Evolutionary conservation across 1,140 invertebrate genomes (phyloP).

Genomic region (Helicoverpa armigera): DNA sequence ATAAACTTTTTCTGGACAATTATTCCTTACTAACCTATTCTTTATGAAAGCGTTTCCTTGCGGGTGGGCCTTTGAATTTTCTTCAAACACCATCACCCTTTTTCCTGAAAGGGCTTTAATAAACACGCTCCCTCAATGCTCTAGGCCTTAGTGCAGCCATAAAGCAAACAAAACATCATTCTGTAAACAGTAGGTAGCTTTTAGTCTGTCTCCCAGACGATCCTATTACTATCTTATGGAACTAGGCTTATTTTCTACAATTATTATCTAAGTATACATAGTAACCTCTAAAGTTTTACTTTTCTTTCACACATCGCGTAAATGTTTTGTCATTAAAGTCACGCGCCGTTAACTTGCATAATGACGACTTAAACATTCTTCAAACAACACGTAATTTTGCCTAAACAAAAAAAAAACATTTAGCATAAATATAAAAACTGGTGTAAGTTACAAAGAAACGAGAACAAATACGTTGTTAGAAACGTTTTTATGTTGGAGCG

Average conservation of each 20-base stretch:
- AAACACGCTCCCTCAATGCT: too few relatives aligned
- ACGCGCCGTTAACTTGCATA: conserved; percentile 16
- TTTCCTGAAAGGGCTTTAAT: too few relatives aligned
- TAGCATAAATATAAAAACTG: conserved; percentile 25
- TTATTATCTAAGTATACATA: too few relatives aligned
- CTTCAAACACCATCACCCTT: background rate
- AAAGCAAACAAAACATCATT: too few relatives aligned
- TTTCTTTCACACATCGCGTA: background rate
- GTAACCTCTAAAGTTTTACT: conserved; percentile 5
- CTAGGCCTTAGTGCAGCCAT: too few relatives aligned
- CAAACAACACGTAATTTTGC: background rate
- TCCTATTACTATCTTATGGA: background rate
- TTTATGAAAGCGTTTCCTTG: too few relatives aligned
- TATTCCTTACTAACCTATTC: too few relatives aligned
- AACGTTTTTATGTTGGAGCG: conserved; percentile 16
- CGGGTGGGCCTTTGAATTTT: background rate
- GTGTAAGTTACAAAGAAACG: conserved; percentile 5
- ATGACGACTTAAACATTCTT: background rate
- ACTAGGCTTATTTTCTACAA: background rate
- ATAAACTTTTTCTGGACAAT: too few relatives aligned
- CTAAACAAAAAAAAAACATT: conserved; percentile 25
- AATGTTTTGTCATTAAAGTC: conserved; percentile 36
- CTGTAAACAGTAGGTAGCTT: too few relatives aligned
- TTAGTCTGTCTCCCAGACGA: too few relatives aligned
- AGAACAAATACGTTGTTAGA: background rate